phyloP scores from a whole-genome alignment of 1,140 invertebrate genomes.

The Lasaia peninsularis region DNA sequence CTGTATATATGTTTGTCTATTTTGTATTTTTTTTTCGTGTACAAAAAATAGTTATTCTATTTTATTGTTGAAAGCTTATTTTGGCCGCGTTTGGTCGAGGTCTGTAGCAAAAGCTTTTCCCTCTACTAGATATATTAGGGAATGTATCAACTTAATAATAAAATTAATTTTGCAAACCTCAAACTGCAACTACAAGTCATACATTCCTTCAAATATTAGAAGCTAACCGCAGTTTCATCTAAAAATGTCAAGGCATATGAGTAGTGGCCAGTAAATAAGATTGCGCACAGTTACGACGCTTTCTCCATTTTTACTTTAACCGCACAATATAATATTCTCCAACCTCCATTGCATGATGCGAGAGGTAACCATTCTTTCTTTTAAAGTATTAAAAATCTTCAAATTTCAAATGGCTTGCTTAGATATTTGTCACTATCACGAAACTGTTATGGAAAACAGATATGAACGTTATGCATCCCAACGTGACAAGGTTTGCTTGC shows the following conservation, averaged over 20 bases:
- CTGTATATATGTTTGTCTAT: no score
- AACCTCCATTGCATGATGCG: constrained; percentile 25
- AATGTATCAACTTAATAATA: not conserved
- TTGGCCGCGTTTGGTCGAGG: no score
- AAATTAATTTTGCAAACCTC: not conserved
- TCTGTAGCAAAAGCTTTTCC: no score
- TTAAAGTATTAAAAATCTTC: no score
- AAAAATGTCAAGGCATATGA: constrained; percentile 17
- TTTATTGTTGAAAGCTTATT: no score
- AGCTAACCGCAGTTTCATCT: constrained; percentile 15
- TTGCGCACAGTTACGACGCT: constrained; percentile 24
- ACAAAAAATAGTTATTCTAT: no score
- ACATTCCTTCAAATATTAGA: not conserved
- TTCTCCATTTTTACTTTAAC: constrained; percentile 47
- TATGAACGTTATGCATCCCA: no score
- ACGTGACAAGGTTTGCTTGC: no score
- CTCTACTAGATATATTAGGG: not conserved
- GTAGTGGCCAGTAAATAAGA: constrained; percentile 21
- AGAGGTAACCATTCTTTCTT: constrained; percentile 12
- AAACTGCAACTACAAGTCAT: constrained; percentile 4
- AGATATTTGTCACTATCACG: no score
- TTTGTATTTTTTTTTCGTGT: no score
- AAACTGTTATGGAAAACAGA: no score
- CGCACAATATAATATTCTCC: constrained; percentile 59
- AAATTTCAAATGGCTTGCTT: no score